These are phyloP conservation scores for Gila robusta DNA, from an alignment of 2,797 vertebrate genomes.

Conservation along the genomic window DNA sequence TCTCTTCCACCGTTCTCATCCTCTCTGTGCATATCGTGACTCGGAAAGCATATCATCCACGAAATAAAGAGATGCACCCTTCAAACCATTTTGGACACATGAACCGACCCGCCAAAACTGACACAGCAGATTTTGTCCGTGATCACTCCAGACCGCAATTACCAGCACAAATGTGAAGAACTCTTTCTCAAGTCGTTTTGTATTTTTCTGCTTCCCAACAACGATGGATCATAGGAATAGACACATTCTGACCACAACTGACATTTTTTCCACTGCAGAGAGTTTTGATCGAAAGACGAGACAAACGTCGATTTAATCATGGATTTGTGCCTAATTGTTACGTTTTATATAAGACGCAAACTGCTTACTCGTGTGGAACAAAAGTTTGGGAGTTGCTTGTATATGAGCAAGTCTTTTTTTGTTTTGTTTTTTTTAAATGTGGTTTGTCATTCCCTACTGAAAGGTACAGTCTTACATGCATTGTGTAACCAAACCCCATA, in stretches of 20 bases:
- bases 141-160: slow-evolving; percentile 81
- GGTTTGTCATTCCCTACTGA: slow-evolving; percentile 85
- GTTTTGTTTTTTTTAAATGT: slow-evolving; percentile 76
- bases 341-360: slow-evolving; percentile 86
- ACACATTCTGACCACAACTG: slow-evolving; percentile 76
- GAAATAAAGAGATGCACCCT: slow-evolving; percentile 56
- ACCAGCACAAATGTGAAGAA: slow-evolving; percentile 90
- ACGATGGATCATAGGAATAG: slow-evolving; percentile 76
- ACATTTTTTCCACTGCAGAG: slow-evolving; percentile 65
- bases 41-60: slow-evolving; percentile 72
- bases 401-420: slow-evolving; percentile 81
- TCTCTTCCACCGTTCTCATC: slow-evolving; percentile 79
- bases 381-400: slow-evolving; percentile 84
- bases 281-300: slow-evolving; percentile 62
- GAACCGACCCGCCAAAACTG: slow-evolving; percentile 86
- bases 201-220: slow-evolving; percentile 76
- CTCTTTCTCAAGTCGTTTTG: slow-evolving; percentile 68
- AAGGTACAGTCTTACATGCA: slow-evolving; percentile 88
- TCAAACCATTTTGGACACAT: slow-evolving; percentile 71
- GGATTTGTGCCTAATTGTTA: slow-evolving; percentile 89
- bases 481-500: slow-evolving; percentile 82
- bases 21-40: slow-evolving; percentile 70
- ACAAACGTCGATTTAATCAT: slow-evolving; percentile 78
- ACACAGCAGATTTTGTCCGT: slow-evolving; percentile 80
- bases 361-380: slow-evolving; percentile 85